Evolutionary conservation across 2,113 vertebrate genomes (phyloP), one percentile per base, ranked within the genome.

Genomic region (Lophotis ruficrista): DNA sequence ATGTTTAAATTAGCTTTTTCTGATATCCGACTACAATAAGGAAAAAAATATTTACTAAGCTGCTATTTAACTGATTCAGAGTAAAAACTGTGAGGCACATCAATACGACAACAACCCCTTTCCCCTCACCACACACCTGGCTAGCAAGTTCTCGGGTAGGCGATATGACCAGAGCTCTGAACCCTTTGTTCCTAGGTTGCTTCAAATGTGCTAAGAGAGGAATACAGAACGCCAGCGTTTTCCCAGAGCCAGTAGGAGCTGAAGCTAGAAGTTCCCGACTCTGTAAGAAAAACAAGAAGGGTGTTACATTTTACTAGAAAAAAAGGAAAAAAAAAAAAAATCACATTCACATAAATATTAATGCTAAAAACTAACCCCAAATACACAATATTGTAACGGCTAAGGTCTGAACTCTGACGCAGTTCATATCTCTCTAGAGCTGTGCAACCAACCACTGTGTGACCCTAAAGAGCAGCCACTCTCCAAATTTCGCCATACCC

Each of bases 231-330:
- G 99, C 99, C 96, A 99, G 94, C 4, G 99, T 99, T 97, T 99
- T 99, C 31, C 99, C 99, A 53, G 99, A 99, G 56, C 99, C 99
- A 2, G 99, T 99, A 77, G 99, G 99, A 91, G 99, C 99, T 72
- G 99, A 99, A n/a, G 99, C 99, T 91, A 99, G 97, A 47, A 99
- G 98, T 93, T 99, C 99, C 15, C 99, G 99, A 89, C 98, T 95
- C 99, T 99, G 90, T 65, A 60, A 84, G 28, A 28, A 80, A 93
- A 91, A 68, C 10, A 72, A 57, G 14, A 16, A 58, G 31, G 3
- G 28, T 12, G 8, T 54, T 69, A 1, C 5, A 54, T 37, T 80
- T 60, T 30, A 50, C 7, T 1, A 47, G 20, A 5, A 1, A 6
- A 24, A 16, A 28, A 22, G 17, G 37, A 33, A 22, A 11, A n/a